Evolutionary conservation across 2,888 invertebrate species (phyloP).

Genomic region (Mesochorus sp.): DNA sequence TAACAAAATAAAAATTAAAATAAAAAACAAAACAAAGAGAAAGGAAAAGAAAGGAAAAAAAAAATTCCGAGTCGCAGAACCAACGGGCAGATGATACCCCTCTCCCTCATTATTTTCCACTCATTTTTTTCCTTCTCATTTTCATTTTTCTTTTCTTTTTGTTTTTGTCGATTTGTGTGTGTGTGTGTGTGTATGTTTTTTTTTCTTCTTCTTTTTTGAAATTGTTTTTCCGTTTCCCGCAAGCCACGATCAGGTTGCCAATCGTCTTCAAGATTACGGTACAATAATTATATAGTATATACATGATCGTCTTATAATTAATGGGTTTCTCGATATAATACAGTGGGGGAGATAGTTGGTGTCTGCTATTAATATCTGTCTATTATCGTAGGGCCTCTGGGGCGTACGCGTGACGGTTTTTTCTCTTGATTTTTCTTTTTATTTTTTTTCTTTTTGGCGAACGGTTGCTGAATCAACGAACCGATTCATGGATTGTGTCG

Average conservation of each 20-base stretch:
- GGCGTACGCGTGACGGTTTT: constrained; percentile 10
- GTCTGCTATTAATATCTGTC: constrained; percentile 33
- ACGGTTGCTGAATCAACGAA: constrained; percentile 45
- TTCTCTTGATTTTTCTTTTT: constrained; percentile 9
- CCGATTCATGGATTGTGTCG: constrained; percentile 52
- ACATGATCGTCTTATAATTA: constrained; percentile 78
- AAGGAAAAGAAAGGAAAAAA: constrained; percentile 47
- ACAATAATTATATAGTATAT: constrained; percentile 77
- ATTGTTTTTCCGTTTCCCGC: constrained; percentile 21
- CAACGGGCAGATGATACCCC: constrained; percentile 37
- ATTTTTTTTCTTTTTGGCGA: constrained; percentile 42
- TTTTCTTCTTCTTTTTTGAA: constrained; percentile 23
- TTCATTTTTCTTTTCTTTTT: constrained; percentile 29
- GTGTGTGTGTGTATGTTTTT: not conserved
- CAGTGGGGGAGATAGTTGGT: constrained; percentile 63
- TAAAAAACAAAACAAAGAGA: constrained; percentile 70
- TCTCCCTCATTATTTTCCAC: constrained; percentile 8
- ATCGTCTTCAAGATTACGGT: constrained; percentile 74
- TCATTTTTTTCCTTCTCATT: constrained; percentile 19
- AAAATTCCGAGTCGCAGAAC: constrained; percentile 30
- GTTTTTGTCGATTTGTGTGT: constrained; percentile 34
- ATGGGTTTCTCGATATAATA: constrained; percentile 76
- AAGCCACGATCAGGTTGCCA: constrained; percentile 66
- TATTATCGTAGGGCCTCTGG: not conserved
- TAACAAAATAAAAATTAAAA: constrained; percentile 79